Evolutionary conservation across 2,888 invertebrate species (phyloP), one percentile per base, ranked within the genome.

Genomic region (Thymelicus acteon): DNA sequence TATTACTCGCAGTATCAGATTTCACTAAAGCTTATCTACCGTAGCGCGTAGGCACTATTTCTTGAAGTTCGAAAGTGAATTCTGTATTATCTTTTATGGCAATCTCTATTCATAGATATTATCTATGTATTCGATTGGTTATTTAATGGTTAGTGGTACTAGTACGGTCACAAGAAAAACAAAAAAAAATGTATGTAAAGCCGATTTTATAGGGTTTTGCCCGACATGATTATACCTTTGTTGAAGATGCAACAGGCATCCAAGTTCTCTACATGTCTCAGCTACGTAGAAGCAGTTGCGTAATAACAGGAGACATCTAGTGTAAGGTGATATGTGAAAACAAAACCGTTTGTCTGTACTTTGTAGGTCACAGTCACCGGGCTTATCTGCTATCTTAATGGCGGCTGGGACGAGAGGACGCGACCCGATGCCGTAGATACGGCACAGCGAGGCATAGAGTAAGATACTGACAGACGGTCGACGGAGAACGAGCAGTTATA

Each of bases 301-400:
- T 48, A 37, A 52, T 64, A 40, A 7, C 52, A 64, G 63, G 52
- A 64, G 39, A 39, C 63, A 6, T 40, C 37, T 7, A 49, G 19
- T 12, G 52, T 52, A 64, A 64, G 63, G 63, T 39, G 63, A 40
- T 52, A 39, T 19, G 52, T 44, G 54, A 52, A 49, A 68, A 62
- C 52, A 54, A 62, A 68, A 62, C 61, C 68, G 54, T 57, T 61
- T 68, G 68, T 68, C 61, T 62, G 68, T 62, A 39, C 61, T 68
- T 54, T 62, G 68, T 62, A 39, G 68, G 68, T 68, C 67, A 61
- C 44, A 61, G 68, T 62, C 61, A 61, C 31, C 39, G 60, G 19
- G 61, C 52, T 79, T 81, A 84, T 83, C 84, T 67, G 67, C 57
- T 74, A 85, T 84, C 85, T 83, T 81, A 82, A 83, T 78, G 81